phyloP scores from a whole-genome alignment of 2,888 invertebrate genomes.

The Chironomus tentans region DNA sequence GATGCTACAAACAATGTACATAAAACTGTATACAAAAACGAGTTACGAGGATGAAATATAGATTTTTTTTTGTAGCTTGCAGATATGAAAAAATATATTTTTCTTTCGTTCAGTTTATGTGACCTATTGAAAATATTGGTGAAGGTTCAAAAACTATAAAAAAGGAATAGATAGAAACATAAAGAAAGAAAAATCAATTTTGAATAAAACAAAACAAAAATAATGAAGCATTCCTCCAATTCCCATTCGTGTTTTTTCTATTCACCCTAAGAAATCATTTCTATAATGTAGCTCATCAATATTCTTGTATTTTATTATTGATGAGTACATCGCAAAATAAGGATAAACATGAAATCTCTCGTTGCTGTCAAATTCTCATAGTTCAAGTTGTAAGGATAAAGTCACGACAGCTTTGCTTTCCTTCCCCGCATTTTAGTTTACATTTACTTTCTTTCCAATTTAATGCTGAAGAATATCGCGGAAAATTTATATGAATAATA shows the following conservation, averaged over 20 bases:
- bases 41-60: not conserved
- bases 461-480: not conserved
- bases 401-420: not conserved
- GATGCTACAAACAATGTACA: not conserved
- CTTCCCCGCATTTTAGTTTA: not conserved
- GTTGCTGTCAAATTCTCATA: too few relatives aligned
- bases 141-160: constrained; percentile 4
- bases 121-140: constrained; percentile 5
- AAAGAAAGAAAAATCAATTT: constrained; percentile 10
- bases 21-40: not conserved
- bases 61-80: not conserved
- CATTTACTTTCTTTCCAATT: not conserved
- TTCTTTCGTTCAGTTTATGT: too few relatives aligned
- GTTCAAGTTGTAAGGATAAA: not conserved
- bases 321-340: not conserved
- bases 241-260: too few relatives aligned
- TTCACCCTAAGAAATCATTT: not conserved
- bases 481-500: not conserved
- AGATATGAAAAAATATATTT: too few relatives aligned
- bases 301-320: not conserved
- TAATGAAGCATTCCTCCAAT: too few relatives aligned
- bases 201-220: not conserved
- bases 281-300: not conserved
- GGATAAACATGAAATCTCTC: too few relatives aligned
- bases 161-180: constrained; percentile 2